Evolutionary conservation across 2,797 vertebrate genomes (phyloP).

Genomic region (Molossus molossus): DNA sequence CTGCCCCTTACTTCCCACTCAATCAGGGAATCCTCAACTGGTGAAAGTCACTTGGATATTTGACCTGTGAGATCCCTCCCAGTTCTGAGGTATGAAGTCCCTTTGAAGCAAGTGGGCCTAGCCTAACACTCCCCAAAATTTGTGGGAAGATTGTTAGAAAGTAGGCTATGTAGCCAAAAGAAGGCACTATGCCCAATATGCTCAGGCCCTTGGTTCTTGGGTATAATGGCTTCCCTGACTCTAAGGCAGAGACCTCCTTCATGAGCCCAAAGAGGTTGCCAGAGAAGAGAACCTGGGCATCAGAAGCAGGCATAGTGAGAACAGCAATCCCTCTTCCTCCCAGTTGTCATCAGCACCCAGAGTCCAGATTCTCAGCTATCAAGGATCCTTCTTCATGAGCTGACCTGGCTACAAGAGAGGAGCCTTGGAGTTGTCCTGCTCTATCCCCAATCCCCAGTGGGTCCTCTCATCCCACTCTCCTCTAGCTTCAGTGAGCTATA

Average conservation of each 20-base stretch:
- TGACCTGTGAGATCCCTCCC: conserved; percentile 34
- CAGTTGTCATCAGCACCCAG: conserved; percentile 1
- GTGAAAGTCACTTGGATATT: conserved; percentile 3
- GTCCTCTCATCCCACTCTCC: conserved; percentile 36
- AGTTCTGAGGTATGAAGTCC: conserved; percentile 27
- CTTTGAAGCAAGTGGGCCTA: conserved; percentile 31
- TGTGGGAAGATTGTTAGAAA: conserved; percentile 41
- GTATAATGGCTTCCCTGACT: neutral
- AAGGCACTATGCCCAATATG: neutral
- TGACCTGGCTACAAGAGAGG: neutral
- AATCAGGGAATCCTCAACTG: conserved; percentile 10
- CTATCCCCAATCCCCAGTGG: neutral
- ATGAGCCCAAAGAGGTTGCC: neutral
- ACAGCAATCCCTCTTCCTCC: neutral
- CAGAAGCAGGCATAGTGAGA: conserved; percentile 1
- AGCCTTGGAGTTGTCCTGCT: conserved; percentile 34
- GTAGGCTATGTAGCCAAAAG: neutral
- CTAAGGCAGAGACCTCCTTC: neutral
- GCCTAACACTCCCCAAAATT: conserved; percentile 23
- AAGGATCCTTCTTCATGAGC: neutral
- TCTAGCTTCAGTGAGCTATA: conserved; percentile 57
- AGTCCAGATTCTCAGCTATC: neutral
- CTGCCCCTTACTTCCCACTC: neutral
- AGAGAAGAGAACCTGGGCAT: neutral
- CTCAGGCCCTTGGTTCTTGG: conserved; percentile 6